Conservation (phyloP, 2,797 vertebrate genomes). For the Microchirus variegatus region DNA sequence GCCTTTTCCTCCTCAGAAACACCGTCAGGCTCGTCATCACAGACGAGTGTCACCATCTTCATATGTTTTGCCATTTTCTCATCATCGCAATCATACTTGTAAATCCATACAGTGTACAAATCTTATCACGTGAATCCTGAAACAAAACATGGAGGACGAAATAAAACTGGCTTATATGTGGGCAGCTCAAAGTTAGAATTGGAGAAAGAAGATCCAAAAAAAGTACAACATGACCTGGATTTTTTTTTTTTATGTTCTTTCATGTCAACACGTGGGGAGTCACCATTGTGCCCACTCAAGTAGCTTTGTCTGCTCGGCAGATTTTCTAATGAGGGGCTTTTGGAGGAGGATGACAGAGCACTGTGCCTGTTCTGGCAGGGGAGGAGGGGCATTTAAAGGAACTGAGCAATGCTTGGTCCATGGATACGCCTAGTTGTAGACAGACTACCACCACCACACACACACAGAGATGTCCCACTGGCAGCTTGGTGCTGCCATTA, state of each 20-base stretch:
- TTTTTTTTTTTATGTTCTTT: slow-evolving; percentile 59
- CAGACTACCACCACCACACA: slow-evolving; percentile 45
- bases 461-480: slow-evolving; percentile 61
- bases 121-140: slow-evolving; percentile 6
- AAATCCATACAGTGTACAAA: slow-evolving; percentile 10
- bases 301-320: slow-evolving; percentile 74
- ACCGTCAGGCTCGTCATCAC: slow-evolving; percentile 16
- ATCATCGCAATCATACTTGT: not conserved
- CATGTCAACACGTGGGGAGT: slow-evolving; percentile 64
- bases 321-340: slow-evolving; percentile 80
- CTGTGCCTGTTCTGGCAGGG: slow-evolving; percentile 44
- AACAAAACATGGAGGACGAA: slow-evolving; percentile 12
- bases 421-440: slow-evolving; percentile 63
- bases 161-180: slow-evolving; percentile 16
- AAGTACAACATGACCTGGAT: slow-evolving; percentile 67
- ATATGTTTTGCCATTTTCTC: slow-evolving; percentile 7
- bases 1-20: slow-evolving; percentile 23
- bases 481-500: slow-evolving; percentile 68
- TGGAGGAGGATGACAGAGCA: slow-evolving; percentile 75
- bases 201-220: slow-evolving; percentile 26
- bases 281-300: slow-evolving; percentile 69
- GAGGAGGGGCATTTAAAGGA: slow-evolving; percentile 65
- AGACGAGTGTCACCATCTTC: slow-evolving; percentile 5
- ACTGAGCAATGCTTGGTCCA: slow-evolving; percentile 56
- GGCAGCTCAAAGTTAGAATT: slow-evolving; percentile 26